These are phyloP conservation scores for Monodelphis domestica DNA, from an alignment of 2,797 vertebrate genomes.

Conservation along the genomic window DNA sequence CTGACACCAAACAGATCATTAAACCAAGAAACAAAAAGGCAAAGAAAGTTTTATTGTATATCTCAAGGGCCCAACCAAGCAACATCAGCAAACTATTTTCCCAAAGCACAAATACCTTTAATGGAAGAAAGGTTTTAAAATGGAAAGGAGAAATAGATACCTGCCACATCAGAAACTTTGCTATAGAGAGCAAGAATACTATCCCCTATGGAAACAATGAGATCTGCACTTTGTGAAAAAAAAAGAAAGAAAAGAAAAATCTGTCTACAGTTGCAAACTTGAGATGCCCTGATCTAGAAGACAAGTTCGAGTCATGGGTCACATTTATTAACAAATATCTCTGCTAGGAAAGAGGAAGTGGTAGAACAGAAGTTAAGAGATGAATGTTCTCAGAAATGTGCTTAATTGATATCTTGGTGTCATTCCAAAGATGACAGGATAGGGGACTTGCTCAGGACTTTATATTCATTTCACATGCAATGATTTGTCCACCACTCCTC, in stretches of 20 bases:
- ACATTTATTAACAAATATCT: background rate
- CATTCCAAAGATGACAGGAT: conserved; percentile 47
- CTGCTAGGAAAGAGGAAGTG: conserved; percentile 34
- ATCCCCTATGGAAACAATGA: background rate
- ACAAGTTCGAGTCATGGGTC: background rate
- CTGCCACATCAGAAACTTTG: background rate
- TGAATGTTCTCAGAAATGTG: conserved; percentile 52
- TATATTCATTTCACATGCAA: background rate
- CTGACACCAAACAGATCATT: conserved; percentile 14
- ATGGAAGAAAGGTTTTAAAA: conserved; percentile 31
- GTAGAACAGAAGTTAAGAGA: background rate
- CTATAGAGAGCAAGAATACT: background rate
- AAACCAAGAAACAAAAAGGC: background rate
- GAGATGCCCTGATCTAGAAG: background rate
- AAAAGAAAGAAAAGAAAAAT: too few species aligned
- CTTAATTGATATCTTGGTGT: conserved; percentile 16
- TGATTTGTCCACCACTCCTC: background rate
- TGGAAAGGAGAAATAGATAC: background rate
- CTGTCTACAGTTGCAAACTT: background rate
- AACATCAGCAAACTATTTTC: conserved; percentile 11
- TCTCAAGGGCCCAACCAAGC: background rate
- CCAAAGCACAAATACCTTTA: background rate
- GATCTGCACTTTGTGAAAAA: too few species aligned
- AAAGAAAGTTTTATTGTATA: conserved; percentile 3
- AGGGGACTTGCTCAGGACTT: conserved; percentile 6